Base-by-base conservation (phyloP, 2,888 invertebrate species). In the Sminthurides aquaticus region DNA sequence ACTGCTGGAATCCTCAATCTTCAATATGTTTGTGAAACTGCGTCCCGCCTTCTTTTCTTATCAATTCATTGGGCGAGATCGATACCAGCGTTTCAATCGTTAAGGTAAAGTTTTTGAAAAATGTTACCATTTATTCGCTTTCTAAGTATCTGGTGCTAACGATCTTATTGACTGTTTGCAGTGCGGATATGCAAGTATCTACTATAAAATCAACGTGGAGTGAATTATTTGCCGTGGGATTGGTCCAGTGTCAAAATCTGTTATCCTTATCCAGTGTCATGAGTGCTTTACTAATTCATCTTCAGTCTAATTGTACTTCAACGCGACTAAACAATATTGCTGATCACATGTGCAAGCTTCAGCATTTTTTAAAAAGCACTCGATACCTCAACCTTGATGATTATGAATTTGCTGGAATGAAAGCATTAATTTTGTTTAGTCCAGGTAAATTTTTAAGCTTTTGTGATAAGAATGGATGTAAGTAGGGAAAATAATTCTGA, bases 11-110 rank as follows among this genome's bases (percentile, higher is more conserved):
- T 69, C 80, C 84, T 95, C 75, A 92, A 94, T 74, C 86, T 92
- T 76, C 95, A 96, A 81, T 95, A 91, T 76, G 90, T 92, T 60
- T 97, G 95, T 80, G 97, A 98, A 82, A 91, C 91, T 73, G 95
- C 93, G 26, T 93, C 96, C 1, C 82, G 97, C 58, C 84, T 98
- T 62, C 84, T 98, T 64, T 94, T 95, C 77, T 84, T 94, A 11
- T 87, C 89, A 18, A 88, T 95, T 65, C 89, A 95, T 76, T 97
- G 96, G 93, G 85, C 91, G 60, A 84, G 88, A 71, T 88, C 89
- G 75, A 85, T 95, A 75, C 87, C 89, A 27, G 88, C 88, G 54
- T 93, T 91, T 78, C 86, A 88, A 75, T 83, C 86, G 29, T 82
- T 95, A 74, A 86, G 86, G 90, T 90, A 79, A 79, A 79, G 71